Conservation (phyloP, 2,797 vertebrate genomes). For the Microctenopoma lineatum region DNA sequence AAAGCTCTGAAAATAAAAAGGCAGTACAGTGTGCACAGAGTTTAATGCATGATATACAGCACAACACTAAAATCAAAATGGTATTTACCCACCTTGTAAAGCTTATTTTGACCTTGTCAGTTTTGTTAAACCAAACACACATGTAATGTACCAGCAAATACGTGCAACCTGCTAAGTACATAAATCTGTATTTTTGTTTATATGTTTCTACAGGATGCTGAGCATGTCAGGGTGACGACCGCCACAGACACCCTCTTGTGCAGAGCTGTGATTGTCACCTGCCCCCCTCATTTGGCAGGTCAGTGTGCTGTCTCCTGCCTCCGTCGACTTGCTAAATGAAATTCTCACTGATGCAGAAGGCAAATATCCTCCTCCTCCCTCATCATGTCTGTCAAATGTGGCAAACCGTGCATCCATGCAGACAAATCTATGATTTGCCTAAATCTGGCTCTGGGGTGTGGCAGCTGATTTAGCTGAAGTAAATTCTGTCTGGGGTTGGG, state of each 20-base stretch:
- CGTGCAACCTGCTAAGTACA: slow-evolving; percentile 15
- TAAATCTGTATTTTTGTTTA: slow-evolving; percentile 42
- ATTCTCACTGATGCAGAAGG: slow-evolving; percentile 66
- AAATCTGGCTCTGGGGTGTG: slow-evolving; percentile 39
- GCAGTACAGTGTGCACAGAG: not conserved
- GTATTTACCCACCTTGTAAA: not conserved
- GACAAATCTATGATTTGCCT: slow-evolving; percentile 48
- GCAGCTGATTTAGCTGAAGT: slow-evolving; percentile 36
- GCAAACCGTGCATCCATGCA: slow-evolving; percentile 47
- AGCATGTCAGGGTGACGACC: slow-evolving; percentile 76
- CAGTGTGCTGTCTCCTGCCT: slow-evolving; percentile 67
- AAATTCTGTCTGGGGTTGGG: slow-evolving; percentile 18
- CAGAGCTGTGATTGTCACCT: slow-evolving; percentile 81
- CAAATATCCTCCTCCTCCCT: slow-evolving; percentile 47
- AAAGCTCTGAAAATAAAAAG: slow-evolving; percentile 8
- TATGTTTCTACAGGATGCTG: slow-evolving; percentile 69
- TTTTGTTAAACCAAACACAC: not conserved
- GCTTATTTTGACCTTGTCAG: not conserved
- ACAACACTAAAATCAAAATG: not conserved
- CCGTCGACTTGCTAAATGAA: slow-evolving; percentile 56
- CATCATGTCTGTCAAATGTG: slow-evolving; percentile 48
- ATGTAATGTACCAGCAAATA: not conserved
- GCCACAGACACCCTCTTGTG: slow-evolving; percentile 66
- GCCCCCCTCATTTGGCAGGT: slow-evolving; percentile 85
- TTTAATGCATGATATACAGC: not conserved